Conservation (phyloP, 2,113 vertebrate genomes). For the Galbula dea region DNA sequence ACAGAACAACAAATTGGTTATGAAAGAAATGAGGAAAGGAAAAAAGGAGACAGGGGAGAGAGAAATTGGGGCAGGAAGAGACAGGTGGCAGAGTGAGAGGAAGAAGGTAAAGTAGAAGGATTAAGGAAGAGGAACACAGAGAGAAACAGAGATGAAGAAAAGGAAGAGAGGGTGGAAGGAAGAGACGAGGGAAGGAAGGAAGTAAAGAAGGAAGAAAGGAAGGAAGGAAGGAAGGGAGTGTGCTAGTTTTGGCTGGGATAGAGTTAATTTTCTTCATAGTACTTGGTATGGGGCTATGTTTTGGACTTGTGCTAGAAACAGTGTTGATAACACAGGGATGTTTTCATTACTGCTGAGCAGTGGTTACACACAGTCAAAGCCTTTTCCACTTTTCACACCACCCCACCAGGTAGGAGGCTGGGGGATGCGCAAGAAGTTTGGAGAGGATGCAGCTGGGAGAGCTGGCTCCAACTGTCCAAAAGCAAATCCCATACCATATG, state of each 20-base stretch:
- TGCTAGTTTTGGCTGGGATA: not conserved
- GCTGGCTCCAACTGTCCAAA: not conserved
- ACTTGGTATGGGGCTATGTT: not conserved
- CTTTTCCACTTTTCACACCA: not conserved
- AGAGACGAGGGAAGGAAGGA: no score
- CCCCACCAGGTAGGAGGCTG: not conserved
- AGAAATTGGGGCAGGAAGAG: no score
- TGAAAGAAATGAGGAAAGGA: not conserved
- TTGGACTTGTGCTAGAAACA: not conserved
- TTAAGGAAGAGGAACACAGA: no score
- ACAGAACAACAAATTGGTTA: not conserved
- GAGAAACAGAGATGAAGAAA: no score
- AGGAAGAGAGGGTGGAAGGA: no score
- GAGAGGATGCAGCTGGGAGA: not conserved
- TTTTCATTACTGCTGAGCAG: not conserved
- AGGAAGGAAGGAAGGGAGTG: not conserved
- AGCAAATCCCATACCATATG: not conserved
- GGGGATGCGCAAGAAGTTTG: not conserved
- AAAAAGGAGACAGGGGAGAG: no score
- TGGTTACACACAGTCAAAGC: not conserved
- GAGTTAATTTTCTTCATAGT: not conserved
- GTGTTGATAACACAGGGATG: not conserved
- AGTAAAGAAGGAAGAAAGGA: no score
- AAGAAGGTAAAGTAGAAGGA: no score
- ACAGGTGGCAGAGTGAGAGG: no score